Evolutionary conservation across 2,113 vertebrate species (phyloP).

Genomic region (Dasyornis broadbenti): DNA sequence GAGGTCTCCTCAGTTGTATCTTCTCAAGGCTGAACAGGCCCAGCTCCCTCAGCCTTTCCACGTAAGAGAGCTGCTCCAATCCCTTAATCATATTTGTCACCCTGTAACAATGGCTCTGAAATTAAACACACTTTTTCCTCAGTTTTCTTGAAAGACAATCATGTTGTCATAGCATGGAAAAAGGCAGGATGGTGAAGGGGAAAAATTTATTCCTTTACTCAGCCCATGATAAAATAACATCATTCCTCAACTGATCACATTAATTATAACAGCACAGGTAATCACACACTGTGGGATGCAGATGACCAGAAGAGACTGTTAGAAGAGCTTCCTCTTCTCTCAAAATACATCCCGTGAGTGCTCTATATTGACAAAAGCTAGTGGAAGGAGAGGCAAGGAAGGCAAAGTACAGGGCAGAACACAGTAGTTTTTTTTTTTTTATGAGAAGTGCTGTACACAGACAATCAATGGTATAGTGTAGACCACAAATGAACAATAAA

Average conservation of each 20-base stretch:
- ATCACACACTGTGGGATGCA: background rate
- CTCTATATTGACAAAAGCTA: background rate
- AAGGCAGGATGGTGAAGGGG: background rate
- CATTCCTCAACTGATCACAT: background rate
- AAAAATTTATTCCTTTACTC: background rate
- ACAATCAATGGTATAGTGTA: background rate
- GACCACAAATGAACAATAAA: slow-evolving; percentile 9
- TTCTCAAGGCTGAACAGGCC: background rate
- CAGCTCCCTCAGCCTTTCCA: background rate
- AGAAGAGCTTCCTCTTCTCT: background rate
- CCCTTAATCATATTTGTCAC: background rate
- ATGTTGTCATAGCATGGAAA: background rate
- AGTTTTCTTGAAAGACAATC: background rate
- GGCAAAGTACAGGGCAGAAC: background rate
- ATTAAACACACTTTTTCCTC: background rate
- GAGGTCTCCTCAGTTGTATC: background rate
- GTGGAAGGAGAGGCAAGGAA: background rate
- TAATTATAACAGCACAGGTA: background rate
- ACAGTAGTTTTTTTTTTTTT: background rate
- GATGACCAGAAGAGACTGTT: background rate
- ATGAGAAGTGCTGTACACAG: background rate
- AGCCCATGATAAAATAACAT: background rate
- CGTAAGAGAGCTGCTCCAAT: background rate
- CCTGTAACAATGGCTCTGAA: background rate
- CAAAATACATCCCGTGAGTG: background rate